These are phyloP conservation scores for Sebastes alutus DNA, from an alignment of 2,797 vertebrate species.

Conservation along the genomic window DNA sequence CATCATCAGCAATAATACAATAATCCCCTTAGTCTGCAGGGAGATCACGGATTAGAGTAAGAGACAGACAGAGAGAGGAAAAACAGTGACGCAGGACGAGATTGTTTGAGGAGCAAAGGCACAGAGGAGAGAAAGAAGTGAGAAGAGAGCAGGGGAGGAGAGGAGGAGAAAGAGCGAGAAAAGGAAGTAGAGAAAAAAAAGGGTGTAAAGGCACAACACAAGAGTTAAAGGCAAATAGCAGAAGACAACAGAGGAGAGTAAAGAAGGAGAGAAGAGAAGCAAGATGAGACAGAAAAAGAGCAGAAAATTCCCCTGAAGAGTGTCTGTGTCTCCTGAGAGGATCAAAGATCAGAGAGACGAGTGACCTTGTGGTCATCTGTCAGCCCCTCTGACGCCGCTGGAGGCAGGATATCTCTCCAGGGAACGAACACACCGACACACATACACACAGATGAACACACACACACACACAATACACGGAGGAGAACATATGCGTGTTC, in stretches of 20 bases:
- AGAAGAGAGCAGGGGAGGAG: not conserved
- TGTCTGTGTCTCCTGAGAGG: constrained; percentile 53
- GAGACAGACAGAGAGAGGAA: not conserved
- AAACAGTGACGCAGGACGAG: not conserved
- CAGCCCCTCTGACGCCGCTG: constrained; percentile 60
- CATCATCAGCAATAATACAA: constrained; percentile 31
- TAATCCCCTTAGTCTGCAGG: constrained; percentile 44
- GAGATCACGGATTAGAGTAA: constrained; percentile 34
- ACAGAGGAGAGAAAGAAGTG: not conserved
- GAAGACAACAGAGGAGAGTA: not conserved
- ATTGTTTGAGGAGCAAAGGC: not conserved
- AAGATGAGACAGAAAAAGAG: constrained; percentile 16
- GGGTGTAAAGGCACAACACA: not conserved
- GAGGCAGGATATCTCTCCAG: constrained; percentile 54
- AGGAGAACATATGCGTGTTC: constrained; percentile 21
- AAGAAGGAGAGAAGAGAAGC: constrained; percentile 16
- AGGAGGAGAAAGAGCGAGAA: not conserved
- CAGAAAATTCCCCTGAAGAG: constrained; percentile 37
- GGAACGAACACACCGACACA: constrained; percentile 15
- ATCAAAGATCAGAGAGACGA: constrained; percentile 61
- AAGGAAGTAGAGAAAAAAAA: not conserved
- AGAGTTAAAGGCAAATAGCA: not conserved
- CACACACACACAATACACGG: not conserved
- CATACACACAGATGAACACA: constrained; percentile 4
- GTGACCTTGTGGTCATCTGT: constrained; percentile 71